phyloP scores from a whole-genome alignment of 2,888 invertebrate species.

The Rhopalosiphum nymphaeae region DNA sequence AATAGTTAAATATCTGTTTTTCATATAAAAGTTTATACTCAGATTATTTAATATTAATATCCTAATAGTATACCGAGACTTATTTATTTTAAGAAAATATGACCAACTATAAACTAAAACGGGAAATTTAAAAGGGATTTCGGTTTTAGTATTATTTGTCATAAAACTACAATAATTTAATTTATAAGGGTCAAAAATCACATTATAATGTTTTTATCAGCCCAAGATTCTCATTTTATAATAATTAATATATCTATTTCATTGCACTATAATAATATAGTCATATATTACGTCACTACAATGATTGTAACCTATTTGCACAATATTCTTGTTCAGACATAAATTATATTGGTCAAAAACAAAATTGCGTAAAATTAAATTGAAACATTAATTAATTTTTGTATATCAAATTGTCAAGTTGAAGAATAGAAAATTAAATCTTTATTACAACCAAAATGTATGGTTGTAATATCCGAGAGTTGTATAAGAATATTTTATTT shows the following conservation, averaged over 20 bases:
- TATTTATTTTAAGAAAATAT: not conserved
- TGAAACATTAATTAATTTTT: too few species aligned
- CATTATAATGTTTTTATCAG: not conserved
- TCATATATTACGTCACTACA: not conserved
- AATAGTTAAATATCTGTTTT: not conserved
- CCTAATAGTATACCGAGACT: not conserved
- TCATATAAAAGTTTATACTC: not conserved
- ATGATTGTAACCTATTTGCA: not conserved
- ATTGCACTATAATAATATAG: not conserved
- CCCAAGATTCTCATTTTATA: not conserved
- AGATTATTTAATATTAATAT: not conserved
- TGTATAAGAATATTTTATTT: not conserved
- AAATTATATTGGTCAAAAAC: not conserved
- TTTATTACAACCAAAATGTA: not conserved
- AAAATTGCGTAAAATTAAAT: not conserved
- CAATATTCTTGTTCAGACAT: not conserved
- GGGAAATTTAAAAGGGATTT: not conserved
- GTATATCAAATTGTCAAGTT: too few species aligned
- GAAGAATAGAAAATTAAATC: too few species aligned
- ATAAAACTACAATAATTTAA: not conserved
- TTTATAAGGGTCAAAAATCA: not conserved
- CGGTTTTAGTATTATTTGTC: not conserved
- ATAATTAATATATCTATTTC: not conserved
- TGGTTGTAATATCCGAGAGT: not conserved
- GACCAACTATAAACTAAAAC: not conserved